Evolutionary conservation across 64 coral and sea anemone genomes (phyloP), one percentile per base, ranked within the genome.

Genomic region (Dendrophyllia cribrosa): DNA sequence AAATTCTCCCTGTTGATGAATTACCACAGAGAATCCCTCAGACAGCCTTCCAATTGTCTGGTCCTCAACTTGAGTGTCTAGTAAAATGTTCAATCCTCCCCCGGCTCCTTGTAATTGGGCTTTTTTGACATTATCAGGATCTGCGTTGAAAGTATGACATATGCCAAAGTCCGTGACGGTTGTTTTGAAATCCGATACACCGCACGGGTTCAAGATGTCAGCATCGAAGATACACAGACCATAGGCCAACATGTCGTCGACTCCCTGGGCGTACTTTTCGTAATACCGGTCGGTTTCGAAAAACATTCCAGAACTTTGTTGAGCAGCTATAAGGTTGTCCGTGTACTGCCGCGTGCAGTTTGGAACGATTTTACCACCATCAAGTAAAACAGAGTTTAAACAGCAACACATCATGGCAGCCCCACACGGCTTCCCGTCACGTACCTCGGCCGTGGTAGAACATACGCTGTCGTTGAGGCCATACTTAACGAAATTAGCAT

Each of bases 401-500:
- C 86, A 96, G 10, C 89, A 92, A 76, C 95, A 96, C 20, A 93
- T 50, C 60, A 96, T 87, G 61, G 95, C 90, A 6, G 92, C 70
- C 6, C 95, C 95, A 85, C 95, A 96, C 11, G 95, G 91, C 0
- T 23, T 76, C 16, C 80, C 91, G 0, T 66, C 73, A 75, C 95
- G 91, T 8, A 93, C 86, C 14, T 50, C 51, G 6, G 91, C 91
- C 14, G 95, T 96, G 8, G 86, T 86, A 55, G 50, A 64, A 66
- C 95, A 96, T 16, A 91, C 87, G 20, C 91, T 96, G 63, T 93
- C 77, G 19, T 96, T 93, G n/a, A 96, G 79, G 5, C 56, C 46
- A 51, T 96, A 84, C 0, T 77, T 3, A 15, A 47, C 14, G 13
- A 72, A 96, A 48, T 10, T 55, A 4, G 19, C 25, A 16, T 88